Evolutionary conservation across 23 tunicate genomes (phyloP).

Genomic region (Diplosoma virens): DNA sequence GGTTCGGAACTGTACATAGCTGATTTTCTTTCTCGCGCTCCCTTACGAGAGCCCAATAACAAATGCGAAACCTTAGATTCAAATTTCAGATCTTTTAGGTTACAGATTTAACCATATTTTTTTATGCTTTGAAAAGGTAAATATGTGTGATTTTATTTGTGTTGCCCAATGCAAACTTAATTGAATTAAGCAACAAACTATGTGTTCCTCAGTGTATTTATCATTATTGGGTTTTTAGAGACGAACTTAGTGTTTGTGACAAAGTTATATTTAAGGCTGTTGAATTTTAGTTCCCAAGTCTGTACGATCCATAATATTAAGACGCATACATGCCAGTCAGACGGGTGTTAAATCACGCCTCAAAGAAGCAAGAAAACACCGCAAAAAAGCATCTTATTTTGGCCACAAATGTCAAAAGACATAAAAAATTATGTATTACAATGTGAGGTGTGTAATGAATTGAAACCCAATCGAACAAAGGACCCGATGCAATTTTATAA

Average conservation of each 20-base stretch:
- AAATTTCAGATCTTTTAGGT: too few species aligned
- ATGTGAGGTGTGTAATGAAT: background rate
- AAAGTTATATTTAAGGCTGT: background rate
- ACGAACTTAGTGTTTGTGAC: background rate
- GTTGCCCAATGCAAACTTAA: too few species aligned
- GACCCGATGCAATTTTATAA: background rate
- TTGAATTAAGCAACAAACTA: too few species aligned
- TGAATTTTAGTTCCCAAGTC: background rate
- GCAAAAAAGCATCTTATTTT: background rate
- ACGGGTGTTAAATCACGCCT: background rate
- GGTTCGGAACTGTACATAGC: too few species aligned
- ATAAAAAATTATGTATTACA: background rate
- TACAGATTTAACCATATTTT: too few species aligned
- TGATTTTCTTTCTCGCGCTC: too few species aligned
- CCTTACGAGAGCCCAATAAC: too few species aligned
- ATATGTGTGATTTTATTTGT: too few species aligned
- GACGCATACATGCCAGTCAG: conserved; percentile 2
- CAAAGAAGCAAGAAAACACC: too few species aligned
- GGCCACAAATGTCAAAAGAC: conserved; percentile 2
- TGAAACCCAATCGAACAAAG: background rate
- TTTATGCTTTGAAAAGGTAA: too few species aligned
- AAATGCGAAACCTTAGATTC: too few species aligned
- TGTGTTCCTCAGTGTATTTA: background rate
- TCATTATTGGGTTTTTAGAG: conserved; percentile 1
- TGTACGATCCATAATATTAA: background rate